These are phyloP conservation scores for Aptenodytes patagonicus DNA, from an alignment of 2,113 vertebrate species.

Conservation along the genomic window DNA sequence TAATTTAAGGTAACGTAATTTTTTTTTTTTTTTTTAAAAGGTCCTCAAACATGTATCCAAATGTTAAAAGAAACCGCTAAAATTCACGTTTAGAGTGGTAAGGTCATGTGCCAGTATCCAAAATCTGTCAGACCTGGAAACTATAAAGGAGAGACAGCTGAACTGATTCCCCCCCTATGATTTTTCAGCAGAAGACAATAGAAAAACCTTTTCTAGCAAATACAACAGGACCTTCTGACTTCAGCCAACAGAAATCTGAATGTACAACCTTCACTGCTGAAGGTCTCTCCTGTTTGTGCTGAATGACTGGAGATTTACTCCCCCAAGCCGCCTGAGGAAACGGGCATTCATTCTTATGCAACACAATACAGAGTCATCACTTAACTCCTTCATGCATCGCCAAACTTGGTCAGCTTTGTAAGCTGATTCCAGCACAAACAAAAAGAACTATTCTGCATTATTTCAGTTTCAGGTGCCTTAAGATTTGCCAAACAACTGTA, in stretches of 20 bases:
- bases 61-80: neutral
- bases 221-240: neutral
- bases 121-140: neutral
- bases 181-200: neutral
- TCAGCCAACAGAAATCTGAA: neutral
- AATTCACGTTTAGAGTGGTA: neutral
- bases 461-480: neutral
- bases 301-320: neutral
- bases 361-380: neutral
- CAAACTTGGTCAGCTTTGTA: neutral
- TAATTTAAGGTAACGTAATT: neutral
- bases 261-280: neutral
- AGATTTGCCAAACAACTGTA: neutral
- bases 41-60: neutral
- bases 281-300: neutral
- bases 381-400: neutral
- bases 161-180: accelerated
- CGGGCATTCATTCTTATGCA: neutral
- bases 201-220: neutral
- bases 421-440: neutral
- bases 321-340: neutral
- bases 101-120: neutral
- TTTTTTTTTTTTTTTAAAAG: neutral
- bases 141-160: neutral
- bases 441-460: neutral